Conservation (phyloP, 2,113 vertebrate genomes). For the Pygoscelis adeliae region DNA sequence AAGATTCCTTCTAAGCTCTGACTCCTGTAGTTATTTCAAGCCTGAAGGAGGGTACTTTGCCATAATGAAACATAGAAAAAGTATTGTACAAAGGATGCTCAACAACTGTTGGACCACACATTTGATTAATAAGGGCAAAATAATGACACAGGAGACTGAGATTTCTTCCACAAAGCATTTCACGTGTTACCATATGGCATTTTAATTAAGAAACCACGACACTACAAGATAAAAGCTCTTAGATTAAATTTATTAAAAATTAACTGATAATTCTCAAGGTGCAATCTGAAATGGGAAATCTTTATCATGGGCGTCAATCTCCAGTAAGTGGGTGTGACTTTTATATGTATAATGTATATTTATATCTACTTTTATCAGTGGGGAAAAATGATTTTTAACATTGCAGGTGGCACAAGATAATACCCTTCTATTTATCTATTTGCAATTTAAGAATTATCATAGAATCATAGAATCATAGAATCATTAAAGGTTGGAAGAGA, state of each 20-base stretch:
- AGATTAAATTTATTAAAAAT: neutral
- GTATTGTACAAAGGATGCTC: neutral
- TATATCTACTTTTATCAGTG: neutral
- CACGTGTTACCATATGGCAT: neutral
- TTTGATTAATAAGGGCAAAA: slow-evolving; percentile 28
- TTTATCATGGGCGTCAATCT: neutral
- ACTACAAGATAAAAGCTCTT: neutral
- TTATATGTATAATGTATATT: neutral
- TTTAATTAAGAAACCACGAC: slow-evolving; percentile 31
- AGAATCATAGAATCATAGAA: too few relatives aligned
- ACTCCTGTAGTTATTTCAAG: neutral
- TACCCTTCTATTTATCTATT: neutral
- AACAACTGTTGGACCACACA: neutral
- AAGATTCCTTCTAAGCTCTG: neutral
- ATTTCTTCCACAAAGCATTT: slow-evolving; percentile 10
- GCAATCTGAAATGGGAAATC: neutral
- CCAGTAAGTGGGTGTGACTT: neutral
- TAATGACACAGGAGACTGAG: neutral
- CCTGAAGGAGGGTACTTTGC: neutral
- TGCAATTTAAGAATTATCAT: neutral
- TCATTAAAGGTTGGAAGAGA: too few relatives aligned
- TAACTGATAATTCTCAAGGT: neutral
- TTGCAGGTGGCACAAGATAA: neutral
- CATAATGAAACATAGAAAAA: neutral
- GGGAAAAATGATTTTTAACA: neutral